Evolutionary conservation across 2,888 invertebrate species (phyloP).

Genomic region (Crematogaster levior): DNA sequence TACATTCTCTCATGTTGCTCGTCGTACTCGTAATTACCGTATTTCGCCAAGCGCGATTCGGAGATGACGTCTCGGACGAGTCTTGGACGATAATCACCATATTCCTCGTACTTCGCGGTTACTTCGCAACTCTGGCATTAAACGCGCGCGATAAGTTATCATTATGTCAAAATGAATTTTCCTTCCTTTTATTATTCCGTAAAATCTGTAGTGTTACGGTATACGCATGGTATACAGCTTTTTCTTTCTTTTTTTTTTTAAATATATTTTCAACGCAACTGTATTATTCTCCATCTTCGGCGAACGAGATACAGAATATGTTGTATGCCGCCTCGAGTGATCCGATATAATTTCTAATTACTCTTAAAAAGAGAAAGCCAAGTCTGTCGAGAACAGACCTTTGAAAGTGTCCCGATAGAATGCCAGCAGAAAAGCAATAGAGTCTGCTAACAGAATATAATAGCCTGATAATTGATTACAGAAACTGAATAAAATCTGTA

Average conservation of each 20-base stretch:
- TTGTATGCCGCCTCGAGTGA: background rate
- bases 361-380: background rate
- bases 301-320: background rate
- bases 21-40: slow-evolving; percentile 88
- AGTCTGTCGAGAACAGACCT: no score
- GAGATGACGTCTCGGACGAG: slow-evolving; percentile 89
- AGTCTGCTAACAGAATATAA: no score
- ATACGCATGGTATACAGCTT: background rate
- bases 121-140: slow-evolving; percentile 62
- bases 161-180: slow-evolving; percentile 35
- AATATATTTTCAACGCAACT: background rate
- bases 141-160: slow-evolving; percentile 34
- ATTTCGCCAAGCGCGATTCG: slow-evolving; percentile 88
- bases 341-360: background rate
- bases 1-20: slow-evolving; percentile 87
- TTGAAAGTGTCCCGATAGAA: no score
- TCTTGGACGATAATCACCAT: slow-evolving; percentile 79
- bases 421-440: no score
- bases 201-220: background rate
- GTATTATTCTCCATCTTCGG: background rate
- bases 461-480: no score
- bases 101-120: slow-evolving; percentile 72
- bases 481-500: no score
- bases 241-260: background rate
- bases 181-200: background rate